A percentile compares a stretch with the other conserved stretches of the same genome.
Conservation (phyloP, 2,797 vertebrate genomes). For the Hylomyscus alleni region DNA sequence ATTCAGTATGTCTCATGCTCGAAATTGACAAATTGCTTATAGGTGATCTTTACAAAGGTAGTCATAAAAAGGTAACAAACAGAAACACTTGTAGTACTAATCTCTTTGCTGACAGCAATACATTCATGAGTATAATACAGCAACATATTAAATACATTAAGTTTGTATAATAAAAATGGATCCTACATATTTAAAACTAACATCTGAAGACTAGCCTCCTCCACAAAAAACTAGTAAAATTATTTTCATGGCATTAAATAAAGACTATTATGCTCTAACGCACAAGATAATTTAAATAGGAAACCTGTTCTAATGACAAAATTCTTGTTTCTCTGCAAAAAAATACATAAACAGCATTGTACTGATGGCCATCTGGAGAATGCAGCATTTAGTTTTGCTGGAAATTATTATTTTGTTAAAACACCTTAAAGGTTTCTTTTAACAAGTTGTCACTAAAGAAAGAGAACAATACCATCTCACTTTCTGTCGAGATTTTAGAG, state of each 20-base stretch:
- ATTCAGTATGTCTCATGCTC: too few relatives aligned
- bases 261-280: conserved; percentile 36
- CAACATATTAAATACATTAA: background rate
- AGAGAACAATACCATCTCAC: background rate
- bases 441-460: background rate
- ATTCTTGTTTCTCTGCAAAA: background rate
- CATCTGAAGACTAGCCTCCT: background rate
- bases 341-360: background rate
- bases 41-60: background rate
- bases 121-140: background rate
- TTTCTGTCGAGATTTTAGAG: background rate
- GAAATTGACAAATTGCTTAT: background rate
- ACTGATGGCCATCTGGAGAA: background rate
- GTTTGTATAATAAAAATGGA: background rate
- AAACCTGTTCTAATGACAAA: background rate
- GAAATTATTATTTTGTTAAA: background rate
- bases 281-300: background rate
- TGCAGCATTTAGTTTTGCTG: background rate
- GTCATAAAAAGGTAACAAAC: background rate
- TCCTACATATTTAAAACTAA: background rate
- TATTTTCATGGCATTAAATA: background rate
- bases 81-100: background rate
- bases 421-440: background rate
- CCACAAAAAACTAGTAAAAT: background rate
- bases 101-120: background rate